Evolutionary conservation across 2,113 vertebrate genomes (phyloP), one percentile per base, ranked within the genome.

Genomic region (Oncorhynchus masou): DNA sequence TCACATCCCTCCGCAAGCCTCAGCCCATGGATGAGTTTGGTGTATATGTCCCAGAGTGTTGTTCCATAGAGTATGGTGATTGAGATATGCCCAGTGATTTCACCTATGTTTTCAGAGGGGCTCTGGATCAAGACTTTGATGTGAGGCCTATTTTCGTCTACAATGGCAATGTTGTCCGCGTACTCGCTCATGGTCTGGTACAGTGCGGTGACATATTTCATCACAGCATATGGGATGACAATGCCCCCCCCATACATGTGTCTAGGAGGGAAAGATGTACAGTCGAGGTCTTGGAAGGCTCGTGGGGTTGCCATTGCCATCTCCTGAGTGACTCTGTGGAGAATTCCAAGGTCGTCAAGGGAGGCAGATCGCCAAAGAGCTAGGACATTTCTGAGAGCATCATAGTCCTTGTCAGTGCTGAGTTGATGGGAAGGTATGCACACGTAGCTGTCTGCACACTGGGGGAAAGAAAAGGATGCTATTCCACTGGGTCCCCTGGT

Each of bases 101-200:
- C 66, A 68, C 66, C 66, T 68, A 68, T 27, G 27, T 68, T 34
- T 0, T 39, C 34, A 39, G 34, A 39, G 7, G 34, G 34, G 7
- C 34, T 39, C 34, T 39, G 0, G 0, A 39, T 68, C 27, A 68
- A 31, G 1, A 68, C 66, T 29, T 68, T 68, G 12, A 68, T 16
- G 9, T 68, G 27, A 29, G 66, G 68, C 19, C 8, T 70, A 16
- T 2, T 12, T 1, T n/a, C 1, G 34, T 69, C 68, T 69, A 69
- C 34, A 9, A 69, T 69, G 68, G 68, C 68, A 20, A 69, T 19
- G 68, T 69, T 69, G 68, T 69, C 68, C 0, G 34, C 68, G 20
- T 70, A 68, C 66, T 68, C 66, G 0, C 66, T 68, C 66, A 68
- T 68, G 24, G 66, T 68, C 66, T 68, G 66, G 66, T 68, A 68